Evolutionary conservation across 2,797 vertebrate genomes (phyloP), one percentile per base, ranked within the genome.

Genomic region (Acrossocheilus fasciatus): DNA sequence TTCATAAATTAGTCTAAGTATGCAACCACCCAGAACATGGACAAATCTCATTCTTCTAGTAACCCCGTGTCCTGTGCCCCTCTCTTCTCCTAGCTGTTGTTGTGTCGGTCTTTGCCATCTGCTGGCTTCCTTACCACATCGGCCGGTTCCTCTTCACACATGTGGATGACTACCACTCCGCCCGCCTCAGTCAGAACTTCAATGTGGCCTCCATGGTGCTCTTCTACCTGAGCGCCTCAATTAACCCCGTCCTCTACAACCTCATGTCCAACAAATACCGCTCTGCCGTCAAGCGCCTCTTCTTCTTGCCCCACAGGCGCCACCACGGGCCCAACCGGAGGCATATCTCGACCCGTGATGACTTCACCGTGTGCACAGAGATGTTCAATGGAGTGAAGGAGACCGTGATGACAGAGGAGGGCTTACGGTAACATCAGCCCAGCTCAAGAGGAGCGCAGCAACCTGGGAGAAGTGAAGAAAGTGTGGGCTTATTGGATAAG

Each of bases 231-330:
- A 97, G 96, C 0, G 94, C 97, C 57, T 97, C 96, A 90, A 96
- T 97, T 96, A 98, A 97, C 91, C 97, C 97, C 0, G 92, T 98
- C 43, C 96, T 98, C 89, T 97, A 98, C 93, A 97, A 97, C 93
- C 95, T 97, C 90, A 95, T 97, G 93, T 98, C 96, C 0, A 94
- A 94, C 91, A 97, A 97, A 91, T 97, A 97, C 90, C 91, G 96
- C 74, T 93, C 95, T 0, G 97, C 97, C 0, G 96, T 96, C 90
- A 94, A 91, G 57, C 96, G 94, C 84, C 96, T 98, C 70, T 96
- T 97, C 86, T 93, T 96, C 85, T 85, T 94, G 15, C 89, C 90
- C 3, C 91, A 68, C 64, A 41, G 68, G 9, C 90, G 88, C 59
- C 62, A 90, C 9, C 88, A 69, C 72, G 83, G 39, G 47, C 89